phyloP scores from a whole-genome alignment of 2,113 vertebrate species.

The Dissostichus mawsoni region DNA sequence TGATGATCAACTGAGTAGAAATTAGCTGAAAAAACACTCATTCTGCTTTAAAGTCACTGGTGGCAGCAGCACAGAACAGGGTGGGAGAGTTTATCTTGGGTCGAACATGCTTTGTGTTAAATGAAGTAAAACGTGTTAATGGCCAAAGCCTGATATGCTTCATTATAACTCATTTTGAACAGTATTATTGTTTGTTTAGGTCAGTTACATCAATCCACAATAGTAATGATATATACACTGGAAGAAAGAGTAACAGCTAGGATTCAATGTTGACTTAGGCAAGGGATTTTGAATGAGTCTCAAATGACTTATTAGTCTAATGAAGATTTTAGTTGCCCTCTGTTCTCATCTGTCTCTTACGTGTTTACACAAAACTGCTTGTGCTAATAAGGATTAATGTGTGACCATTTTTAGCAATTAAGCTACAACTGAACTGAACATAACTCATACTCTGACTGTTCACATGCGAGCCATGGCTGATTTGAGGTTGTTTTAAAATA shows the following conservation, averaged over 20 bases:
- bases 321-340: background rate
- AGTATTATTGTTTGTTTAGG: conserved; percentile 37
- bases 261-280: conserved; percentile 56
- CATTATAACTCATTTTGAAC: conserved; percentile 22
- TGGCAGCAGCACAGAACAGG: conserved; percentile 26
- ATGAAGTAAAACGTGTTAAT: conserved; percentile 23
- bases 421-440: too few species aligned
- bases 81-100: conserved; percentile 53
- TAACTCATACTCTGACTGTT: conserved; percentile 5
- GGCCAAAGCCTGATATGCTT: conserved; percentile 12
- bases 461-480: background rate
- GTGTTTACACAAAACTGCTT: conserved; percentile 38
- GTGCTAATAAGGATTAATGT: too few species aligned
- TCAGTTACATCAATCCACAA: background rate
- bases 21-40: conserved; percentile 18
- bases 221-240: too few species aligned
- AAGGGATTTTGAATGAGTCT: conserved; percentile 33
- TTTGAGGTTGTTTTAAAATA: too few species aligned
- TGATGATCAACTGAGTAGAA: conserved; percentile 39
- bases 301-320: conserved; percentile 35
- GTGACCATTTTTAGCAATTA: too few species aligned
- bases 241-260: conserved; percentile 28
- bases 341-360: conserved; percentile 30
- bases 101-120: conserved; percentile 14
- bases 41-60: conserved; percentile 12